Evolutionary conservation across 2,888 invertebrate species (phyloP).

Genomic region (Dryocosmus kuriphilus): DNA sequence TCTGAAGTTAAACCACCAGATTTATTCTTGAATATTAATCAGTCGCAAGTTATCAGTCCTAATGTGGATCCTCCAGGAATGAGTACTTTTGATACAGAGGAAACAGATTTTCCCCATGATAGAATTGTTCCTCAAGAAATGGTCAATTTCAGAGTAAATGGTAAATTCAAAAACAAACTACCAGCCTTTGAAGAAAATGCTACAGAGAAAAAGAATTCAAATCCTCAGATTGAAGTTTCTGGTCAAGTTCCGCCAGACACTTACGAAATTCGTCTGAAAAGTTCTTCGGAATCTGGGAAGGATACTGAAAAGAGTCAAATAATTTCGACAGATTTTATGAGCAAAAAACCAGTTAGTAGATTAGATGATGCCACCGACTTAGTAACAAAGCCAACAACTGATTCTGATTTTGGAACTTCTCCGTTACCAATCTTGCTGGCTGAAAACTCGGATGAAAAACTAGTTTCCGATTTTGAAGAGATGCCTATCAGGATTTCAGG

Average conservation of each 20-base stretch:
- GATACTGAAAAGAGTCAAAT: neutral
- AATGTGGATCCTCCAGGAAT: conserved; percentile 56
- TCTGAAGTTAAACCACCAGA: conserved; percentile 42
- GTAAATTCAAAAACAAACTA: conserved; percentile 70
- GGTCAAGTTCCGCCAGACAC: conserved; percentile 70
- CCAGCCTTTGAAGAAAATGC: conserved; percentile 55
- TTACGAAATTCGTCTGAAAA: conserved; percentile 68
- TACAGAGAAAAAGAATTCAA: conserved; percentile 28
- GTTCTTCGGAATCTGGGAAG: conserved; percentile 57
- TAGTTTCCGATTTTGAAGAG: conserved; percentile 36
- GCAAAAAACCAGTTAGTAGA: neutral
- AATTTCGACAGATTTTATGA: neutral
- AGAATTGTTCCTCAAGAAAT: conserved; percentile 69
- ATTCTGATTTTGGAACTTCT: conserved; percentile 2
- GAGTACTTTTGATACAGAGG: conserved; percentile 63
- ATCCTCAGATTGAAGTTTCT: conserved; percentile 68
- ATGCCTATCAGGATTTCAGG: conserved; percentile 62
- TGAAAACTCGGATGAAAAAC: neutral
- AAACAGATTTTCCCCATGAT: conserved; percentile 70
- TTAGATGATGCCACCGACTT: conserved; percentile 30
- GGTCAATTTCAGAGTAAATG: conserved; percentile 69
- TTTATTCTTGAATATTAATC: conserved; percentile 50
- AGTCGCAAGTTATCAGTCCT: conserved; percentile 46
- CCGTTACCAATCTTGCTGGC: conserved; percentile 10
- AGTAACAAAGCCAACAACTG: neutral